Conservation (phyloP, 2,113 vertebrate genomes). For the Mohoua ochrocephala region DNA sequence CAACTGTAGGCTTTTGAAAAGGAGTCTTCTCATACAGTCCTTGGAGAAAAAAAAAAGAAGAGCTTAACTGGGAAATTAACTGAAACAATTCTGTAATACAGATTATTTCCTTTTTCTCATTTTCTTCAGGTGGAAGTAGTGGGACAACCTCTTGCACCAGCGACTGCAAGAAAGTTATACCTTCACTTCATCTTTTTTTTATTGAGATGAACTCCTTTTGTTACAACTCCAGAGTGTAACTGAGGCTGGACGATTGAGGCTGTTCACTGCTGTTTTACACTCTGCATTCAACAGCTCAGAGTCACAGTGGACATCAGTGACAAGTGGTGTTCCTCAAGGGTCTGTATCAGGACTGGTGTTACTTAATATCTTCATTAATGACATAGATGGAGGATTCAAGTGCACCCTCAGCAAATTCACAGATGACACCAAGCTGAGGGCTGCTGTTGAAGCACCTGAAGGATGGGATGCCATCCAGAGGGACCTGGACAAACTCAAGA, state of each 20-base stretch:
- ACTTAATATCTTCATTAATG: not conserved
- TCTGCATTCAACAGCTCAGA: not conserved
- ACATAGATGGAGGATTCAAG: not conserved
- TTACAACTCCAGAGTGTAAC: not conserved
- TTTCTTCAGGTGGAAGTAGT: not conserved
- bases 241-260: not conserved
- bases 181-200: not conserved
- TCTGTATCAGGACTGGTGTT: not conserved
- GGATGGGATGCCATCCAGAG: not conserved
- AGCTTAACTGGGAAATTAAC: not conserved
- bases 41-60: not conserved
- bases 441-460: not conserved
- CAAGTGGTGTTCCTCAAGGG: not conserved
- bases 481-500: not conserved
- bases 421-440: not conserved
- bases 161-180: fast-evolving
- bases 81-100: not conserved
- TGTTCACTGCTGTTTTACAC: not conserved
- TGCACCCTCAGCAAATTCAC: not conserved
- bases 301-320: not conserved
- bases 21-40: not conserved
- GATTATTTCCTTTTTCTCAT: not conserved
- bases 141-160: not conserved
- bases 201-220: not conserved
- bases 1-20: not conserved